Percentiles rank a stretch among this genome's conserved stretches.
Evolutionary conservation across 2,797 vertebrate genomes (phyloP).

Genomic region (Karalla daura): DNA sequence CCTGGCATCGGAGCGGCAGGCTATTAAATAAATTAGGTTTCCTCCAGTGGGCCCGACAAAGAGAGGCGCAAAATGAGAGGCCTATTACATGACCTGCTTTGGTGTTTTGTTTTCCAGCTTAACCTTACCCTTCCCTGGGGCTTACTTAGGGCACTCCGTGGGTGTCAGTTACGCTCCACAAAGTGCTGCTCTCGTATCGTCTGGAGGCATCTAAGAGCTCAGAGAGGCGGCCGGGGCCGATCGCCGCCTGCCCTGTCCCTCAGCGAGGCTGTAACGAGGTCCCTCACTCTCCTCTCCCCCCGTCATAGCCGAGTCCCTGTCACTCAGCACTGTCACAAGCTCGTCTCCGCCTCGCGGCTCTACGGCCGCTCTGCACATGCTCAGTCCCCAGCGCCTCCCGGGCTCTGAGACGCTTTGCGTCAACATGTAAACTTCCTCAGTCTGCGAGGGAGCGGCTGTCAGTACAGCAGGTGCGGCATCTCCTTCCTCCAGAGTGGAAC

Average conservation of each 20-base stretch:
- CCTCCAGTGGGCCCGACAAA: constrained; percentile 69
- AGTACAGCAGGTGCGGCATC: constrained; percentile 35
- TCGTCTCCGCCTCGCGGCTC: constrained; percentile 7
- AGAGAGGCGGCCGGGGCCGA: neutral
- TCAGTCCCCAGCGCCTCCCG: neutral
- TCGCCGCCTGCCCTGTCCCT: constrained; percentile 14
- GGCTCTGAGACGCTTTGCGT: constrained; percentile 19
- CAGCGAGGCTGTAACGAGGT: constrained; percentile 10
- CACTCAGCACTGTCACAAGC: constrained; percentile 23
- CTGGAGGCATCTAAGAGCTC: constrained; percentile 40
- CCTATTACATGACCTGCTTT: constrained; percentile 74
- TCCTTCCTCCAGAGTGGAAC: constrained; percentile 36
- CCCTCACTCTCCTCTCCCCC: constrained; percentile 16
- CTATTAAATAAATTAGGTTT: constrained; percentile 83
- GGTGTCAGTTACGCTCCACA: constrained; percentile 73
- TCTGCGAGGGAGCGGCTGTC: constrained; percentile 35
- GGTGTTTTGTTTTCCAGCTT: constrained; percentile 72
- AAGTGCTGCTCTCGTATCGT: constrained; percentile 50
- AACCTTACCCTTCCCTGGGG: constrained; percentile 73
- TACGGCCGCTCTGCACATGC: constrained; percentile 26
- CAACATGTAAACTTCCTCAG: constrained; percentile 14
- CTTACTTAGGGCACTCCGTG: constrained; percentile 56
- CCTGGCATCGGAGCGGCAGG: constrained; percentile 57
- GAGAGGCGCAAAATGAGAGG: constrained; percentile 70
- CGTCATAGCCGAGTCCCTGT: constrained; percentile 6